Base-by-base conservation (phyloP, 2,113 vertebrate genomes). In the Rhizomys pruinosus region DNA sequence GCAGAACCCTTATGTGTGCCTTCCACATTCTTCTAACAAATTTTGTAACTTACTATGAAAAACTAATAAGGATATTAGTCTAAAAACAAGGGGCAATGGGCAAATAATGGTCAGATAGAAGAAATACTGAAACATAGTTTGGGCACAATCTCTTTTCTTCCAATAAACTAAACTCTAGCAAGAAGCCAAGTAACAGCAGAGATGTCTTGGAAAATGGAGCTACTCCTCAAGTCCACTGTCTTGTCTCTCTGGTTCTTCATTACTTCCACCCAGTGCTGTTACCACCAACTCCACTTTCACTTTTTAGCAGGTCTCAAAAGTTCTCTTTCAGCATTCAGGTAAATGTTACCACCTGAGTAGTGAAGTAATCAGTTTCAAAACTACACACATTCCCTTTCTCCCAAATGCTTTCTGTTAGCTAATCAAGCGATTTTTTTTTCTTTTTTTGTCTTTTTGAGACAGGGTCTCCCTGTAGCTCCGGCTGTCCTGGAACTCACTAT, bases 281-380 rank as follows among this genome's bases (percentile, higher is more conserved):
- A 39, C 68, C 34, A 73, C 47, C 88, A 72, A 19, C 47, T 61
- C 23, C 37, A 91, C 64, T 73, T 87, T 87, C 15, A 61, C 55
- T 84, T 87, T 63, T 39, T 27, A 80, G 34, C 78, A 23, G 74
- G 55, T 80, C 47, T 61, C 52, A 57, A 59, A 42, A 23, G 44
- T 85, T 84, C 8, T 34, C n/a, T 84, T 80, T 91, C 64, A 69
- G 91, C 20, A 73, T 93, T 93, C 57, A 68, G 6, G 52, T n/a
- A 78, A 78, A 57, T 32, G 52, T 23, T n/a, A n/a, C n/a, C 20
- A 22, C 19, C 5, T 23, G 32, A 57, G 10, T 32, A 7, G 8
- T 2, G 29, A 17, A 52, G 29, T 55, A 29, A n/a, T 16, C 27
- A 52, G 42, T 90, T 87, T 84, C 63, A 87, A 20, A 90, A 42